A percentile compares a stretch with the other conserved stretches of the same genome.
Conservation (phyloP, 2,797 vertebrate species). For the Sebastes matsubarae region DNA sequence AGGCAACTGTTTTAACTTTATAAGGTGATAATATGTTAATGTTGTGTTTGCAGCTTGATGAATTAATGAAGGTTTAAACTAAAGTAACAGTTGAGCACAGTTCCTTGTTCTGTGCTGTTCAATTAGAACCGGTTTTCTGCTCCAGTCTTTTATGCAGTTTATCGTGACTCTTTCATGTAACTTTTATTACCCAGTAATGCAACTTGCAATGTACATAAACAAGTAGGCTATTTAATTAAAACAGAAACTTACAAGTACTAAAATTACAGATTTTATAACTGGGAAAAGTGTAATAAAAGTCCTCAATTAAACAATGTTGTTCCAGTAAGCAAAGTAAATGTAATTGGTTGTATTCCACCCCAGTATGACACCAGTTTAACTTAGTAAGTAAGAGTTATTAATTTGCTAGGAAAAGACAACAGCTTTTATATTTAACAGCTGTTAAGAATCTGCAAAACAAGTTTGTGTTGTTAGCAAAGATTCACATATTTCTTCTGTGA, state of each 20-base stretch:
- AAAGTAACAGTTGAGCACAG: too few species aligned
- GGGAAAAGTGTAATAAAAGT: neutral
- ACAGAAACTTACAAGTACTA: neutral
- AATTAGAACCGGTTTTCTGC: neutral
- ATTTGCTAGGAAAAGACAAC: neutral
- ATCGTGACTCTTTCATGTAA: neutral
- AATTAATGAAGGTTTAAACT: neutral
- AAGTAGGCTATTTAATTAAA: neutral
- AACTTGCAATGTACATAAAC: neutral
- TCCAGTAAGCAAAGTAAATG: neutral
- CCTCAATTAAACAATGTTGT: neutral
- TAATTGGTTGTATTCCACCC: neutral
- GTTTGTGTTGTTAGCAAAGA: neutral
- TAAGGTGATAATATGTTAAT: too few species aligned
- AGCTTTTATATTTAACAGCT: constrained; percentile 3
- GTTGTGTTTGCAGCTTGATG: neutral
- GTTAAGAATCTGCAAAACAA: neutral
- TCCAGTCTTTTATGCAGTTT: neutral
- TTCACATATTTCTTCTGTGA: neutral
- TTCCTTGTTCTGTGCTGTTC: too few species aligned
- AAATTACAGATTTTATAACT: neutral
- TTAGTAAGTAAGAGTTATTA: neutral
- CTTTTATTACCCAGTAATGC: neutral
- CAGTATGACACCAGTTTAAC: neutral
- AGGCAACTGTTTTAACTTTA: neutral